Conservation (phyloP, 2,113 vertebrate species). For the Scophthalmus maximus region DNA sequence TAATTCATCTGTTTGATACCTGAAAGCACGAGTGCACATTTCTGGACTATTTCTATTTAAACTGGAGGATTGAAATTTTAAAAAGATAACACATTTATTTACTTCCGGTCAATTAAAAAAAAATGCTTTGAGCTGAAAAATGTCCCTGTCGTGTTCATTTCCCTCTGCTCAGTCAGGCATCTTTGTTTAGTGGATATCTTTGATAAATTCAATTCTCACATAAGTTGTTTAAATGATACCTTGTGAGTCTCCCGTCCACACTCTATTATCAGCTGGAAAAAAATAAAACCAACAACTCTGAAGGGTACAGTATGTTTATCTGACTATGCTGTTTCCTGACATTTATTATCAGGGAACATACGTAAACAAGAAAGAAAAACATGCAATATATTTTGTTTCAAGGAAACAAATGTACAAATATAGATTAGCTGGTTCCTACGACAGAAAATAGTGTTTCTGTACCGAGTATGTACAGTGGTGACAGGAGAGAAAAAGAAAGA, state of each 20-base stretch:
- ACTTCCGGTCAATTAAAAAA: neutral
- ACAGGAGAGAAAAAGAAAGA: neutral
- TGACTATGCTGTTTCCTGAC: constrained; percentile 20
- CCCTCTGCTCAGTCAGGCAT: too few relatives aligned
- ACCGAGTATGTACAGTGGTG: constrained; percentile 29
- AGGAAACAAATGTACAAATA: constrained; percentile 26
- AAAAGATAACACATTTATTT: too few relatives aligned
- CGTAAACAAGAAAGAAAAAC: constrained; percentile 21
- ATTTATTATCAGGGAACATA: constrained; percentile 21
- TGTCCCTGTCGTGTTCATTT: too few relatives aligned
- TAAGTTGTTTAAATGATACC: neutral
- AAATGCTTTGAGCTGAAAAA: too few relatives aligned
- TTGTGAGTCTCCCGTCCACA: neutral
- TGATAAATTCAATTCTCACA: neutral
- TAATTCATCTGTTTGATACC: too few relatives aligned
- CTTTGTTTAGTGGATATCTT: neutral
- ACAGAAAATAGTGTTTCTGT: constrained; percentile 2
- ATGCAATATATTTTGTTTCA: constrained; percentile 18
- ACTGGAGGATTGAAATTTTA: too few relatives aligned
- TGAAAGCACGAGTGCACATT: too few relatives aligned
- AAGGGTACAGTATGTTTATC: constrained; percentile 47
- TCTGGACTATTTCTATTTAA: too few relatives aligned
- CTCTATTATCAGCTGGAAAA: neutral
- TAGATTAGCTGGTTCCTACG: constrained; percentile 13
- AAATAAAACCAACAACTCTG: constrained; percentile 15